phyloP scores from a whole-genome alignment of 2,113 vertebrate genomes.

The Laterallus jamaicensis region DNA sequence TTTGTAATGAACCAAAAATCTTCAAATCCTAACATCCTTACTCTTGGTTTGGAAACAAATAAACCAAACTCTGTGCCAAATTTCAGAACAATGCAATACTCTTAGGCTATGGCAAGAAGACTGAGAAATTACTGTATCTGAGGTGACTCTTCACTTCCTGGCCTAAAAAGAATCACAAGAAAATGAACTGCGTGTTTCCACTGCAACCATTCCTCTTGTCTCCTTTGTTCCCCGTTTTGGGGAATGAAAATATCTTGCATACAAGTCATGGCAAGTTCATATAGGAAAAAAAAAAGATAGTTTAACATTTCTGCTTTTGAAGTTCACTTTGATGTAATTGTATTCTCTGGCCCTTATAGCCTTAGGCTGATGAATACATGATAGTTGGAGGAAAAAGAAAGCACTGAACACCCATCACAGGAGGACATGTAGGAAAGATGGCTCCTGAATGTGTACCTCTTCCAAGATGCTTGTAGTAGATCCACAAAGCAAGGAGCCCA shows the following conservation, averaged over 20 bases:
- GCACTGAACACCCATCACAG: not conserved
- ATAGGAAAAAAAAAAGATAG: not conserved
- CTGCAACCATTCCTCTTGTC: not conserved
- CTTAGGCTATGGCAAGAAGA: not conserved
- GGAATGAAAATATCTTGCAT: not conserved
- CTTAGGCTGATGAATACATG: not conserved
- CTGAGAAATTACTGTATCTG: not conserved
- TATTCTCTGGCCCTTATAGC: not conserved
- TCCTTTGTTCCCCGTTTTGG: not conserved
- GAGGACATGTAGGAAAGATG: not conserved
- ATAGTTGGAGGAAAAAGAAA: not conserved
- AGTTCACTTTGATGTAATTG: not conserved
- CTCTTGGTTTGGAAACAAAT: not conserved
- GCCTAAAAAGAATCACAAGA: not conserved
- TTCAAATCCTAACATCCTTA: not conserved
- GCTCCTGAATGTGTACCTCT: not conserved
- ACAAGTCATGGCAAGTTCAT: not conserved
- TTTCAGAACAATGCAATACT: not conserved
- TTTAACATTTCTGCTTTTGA: not conserved
- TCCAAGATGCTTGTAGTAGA: not conserved
- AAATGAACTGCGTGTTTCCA: not conserved
- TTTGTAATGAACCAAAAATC: not conserved
- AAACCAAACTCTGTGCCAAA: not conserved
- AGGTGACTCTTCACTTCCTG: not conserved
- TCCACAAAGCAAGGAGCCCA: not conserved